Conservation (phyloP, 2,888 invertebrate genomes). For the Trichogramma dendrolimi region DNA sequence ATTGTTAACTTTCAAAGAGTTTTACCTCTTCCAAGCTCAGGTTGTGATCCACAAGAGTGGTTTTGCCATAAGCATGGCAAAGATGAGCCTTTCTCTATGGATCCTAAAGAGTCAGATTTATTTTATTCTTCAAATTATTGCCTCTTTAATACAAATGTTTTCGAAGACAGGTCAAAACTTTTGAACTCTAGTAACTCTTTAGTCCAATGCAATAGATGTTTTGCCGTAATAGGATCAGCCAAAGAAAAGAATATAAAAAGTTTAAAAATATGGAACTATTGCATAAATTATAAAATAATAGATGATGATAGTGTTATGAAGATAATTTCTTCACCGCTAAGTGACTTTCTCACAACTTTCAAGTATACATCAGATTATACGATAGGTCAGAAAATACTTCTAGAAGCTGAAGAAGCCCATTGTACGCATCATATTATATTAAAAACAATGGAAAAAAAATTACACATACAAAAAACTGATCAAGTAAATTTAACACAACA, state of each 20-base stretch:
- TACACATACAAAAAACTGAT: conserved; percentile 38
- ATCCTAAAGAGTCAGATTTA: conserved; percentile 40
- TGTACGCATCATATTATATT: conserved; percentile 38
- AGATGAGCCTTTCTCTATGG: conserved; percentile 31
- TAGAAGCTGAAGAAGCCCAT: conserved; percentile 38
- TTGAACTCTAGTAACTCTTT: conserved; percentile 32
- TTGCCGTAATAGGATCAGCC: conserved; percentile 38
- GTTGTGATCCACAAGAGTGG: conserved; percentile 47
- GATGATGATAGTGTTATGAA: conserved; percentile 13
- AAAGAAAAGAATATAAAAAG: conserved; percentile 37
- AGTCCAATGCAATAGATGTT: conserved; percentile 42
- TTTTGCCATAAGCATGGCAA: conserved; percentile 44
- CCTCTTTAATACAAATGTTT: conserved; percentile 37
- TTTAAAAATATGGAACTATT: conserved; percentile 46
- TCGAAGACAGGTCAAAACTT: conserved; percentile 35
- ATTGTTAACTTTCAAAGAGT: conserved; percentile 37
- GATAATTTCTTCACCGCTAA: conserved; percentile 34
- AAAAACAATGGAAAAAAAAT: conserved; percentile 44
- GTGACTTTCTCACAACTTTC: conserved; percentile 43
- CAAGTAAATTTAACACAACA: conserved; percentile 18
- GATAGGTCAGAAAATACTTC: conserved; percentile 40
- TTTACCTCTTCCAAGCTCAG: conserved; percentile 42
- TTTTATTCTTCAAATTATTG: conserved; percentile 42
- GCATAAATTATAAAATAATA: conserved; percentile 35
- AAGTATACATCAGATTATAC: conserved; percentile 35